phyloP scores from a whole-genome alignment of 2,888 invertebrate genomes.

The Phaedon cochleariae region DNA sequence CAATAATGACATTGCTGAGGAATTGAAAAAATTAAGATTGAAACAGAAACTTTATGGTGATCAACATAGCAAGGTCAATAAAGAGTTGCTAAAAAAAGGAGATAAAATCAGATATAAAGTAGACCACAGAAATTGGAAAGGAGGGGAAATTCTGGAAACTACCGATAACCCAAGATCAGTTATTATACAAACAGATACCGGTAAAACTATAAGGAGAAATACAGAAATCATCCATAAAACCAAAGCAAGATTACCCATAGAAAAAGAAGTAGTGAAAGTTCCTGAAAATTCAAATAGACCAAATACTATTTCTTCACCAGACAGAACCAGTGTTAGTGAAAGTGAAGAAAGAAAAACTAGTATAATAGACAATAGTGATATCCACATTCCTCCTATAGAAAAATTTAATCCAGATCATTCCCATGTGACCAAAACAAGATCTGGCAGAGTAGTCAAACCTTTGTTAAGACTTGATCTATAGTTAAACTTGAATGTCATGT shows the following conservation, averaged over 20 bases:
- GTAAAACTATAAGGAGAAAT: background rate
- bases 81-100: background rate
- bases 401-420: too few relatives aligned
- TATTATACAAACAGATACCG: background rate
- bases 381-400: too few relatives aligned
- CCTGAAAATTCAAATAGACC: too few relatives aligned
- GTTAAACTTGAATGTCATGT: too few relatives aligned
- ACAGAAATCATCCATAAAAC: background rate
- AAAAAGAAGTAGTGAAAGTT: too few relatives aligned
- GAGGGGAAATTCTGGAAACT: background rate
- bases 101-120: slow-evolving; percentile 1
- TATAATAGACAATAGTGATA: too few relatives aligned
- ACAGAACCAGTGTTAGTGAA: too few relatives aligned
- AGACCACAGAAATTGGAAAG: slow-evolving; percentile 6
- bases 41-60: slow-evolving; percentile 2
- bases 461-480: too few relatives aligned
- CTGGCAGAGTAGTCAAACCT: too few relatives aligned
- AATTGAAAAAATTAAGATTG: background rate
- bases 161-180: background rate
- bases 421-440: too few relatives aligned
- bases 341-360: too few relatives aligned
- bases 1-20: background rate
- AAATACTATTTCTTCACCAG: too few relatives aligned
- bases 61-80: slow-evolving; percentile 2
- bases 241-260: background rate